Percentiles rank a stretch among this genome's conserved stretches.
These are phyloP conservation scores for Ctenopoma multispine DNA, from an alignment of 2,797 vertebrate species.

Conservation along the genomic window DNA sequence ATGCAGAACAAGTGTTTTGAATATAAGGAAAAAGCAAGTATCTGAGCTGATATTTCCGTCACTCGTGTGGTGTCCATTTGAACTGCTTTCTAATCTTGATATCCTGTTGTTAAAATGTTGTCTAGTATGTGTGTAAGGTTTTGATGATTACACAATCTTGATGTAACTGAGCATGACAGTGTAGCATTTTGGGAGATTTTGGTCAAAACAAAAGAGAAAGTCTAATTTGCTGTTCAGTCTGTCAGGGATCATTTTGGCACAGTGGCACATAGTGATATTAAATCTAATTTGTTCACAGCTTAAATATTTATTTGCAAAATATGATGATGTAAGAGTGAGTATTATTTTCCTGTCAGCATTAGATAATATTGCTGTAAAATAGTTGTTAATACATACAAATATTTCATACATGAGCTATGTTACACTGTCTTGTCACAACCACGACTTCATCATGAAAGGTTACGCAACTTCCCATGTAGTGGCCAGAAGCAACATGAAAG, in stretches of 20 bases:
- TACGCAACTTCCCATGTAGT: neutral
- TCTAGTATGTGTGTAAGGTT: constrained; percentile 7
- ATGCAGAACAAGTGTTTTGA: constrained; percentile 37
- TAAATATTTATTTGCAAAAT: neutral
- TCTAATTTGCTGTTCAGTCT: constrained; percentile 18
- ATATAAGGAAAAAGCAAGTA: constrained; percentile 14
- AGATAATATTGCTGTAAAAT: neutral
- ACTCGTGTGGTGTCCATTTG: neutral
- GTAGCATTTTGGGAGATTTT: constrained; percentile 16
- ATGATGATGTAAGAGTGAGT: neutral
- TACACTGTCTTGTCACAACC: neutral
- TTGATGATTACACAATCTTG: constrained; percentile 27
- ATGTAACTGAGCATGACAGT: constrained; percentile 24
- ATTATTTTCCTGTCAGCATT: neutral
- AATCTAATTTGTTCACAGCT: constrained; percentile 1
- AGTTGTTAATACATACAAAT: too few relatives aligned
- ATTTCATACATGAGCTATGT: constrained; percentile 2
- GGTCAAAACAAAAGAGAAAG: neutral
- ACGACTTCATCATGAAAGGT: neutral
- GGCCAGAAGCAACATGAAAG: neutral
- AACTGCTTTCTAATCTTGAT: constrained; percentile 6
- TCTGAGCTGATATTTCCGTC: neutral
- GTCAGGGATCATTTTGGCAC: neutral
- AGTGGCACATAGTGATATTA: constrained; percentile 1
- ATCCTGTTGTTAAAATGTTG: constrained; percentile 5